Base-by-base conservation (phyloP, 2,113 vertebrate genomes). In the Scortum barcoo region DNA sequence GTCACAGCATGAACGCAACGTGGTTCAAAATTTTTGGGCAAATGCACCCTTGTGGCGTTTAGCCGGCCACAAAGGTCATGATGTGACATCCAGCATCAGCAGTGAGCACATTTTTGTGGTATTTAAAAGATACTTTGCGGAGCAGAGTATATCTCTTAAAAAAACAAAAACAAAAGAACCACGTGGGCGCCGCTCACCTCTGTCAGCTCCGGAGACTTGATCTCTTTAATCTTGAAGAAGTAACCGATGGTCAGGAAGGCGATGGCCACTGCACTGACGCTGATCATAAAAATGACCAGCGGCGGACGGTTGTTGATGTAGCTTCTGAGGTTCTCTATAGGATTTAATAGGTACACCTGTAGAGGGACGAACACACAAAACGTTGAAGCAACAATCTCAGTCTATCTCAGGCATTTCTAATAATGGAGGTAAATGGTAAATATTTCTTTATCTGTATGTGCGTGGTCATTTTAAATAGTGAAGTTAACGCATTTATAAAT, bases 161-260 rank as follows among this genome's bases (percentile, higher is more conserved):
- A n/a, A n/a, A n/a, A n/a, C n/a, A n/a, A n/a, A n/a, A n/a, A n/a
- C n/a, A 44, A 24, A 61, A 42, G 38, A 42, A 20, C 19, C 8
- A 24, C 6, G 28, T 4, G 0, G 8, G 0, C n/a, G 56, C 74
- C 54, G 42, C 66, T 70, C 93, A 99, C 98, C 97, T 99, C 98
- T 1, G 97, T 95, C 95, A 99, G 95, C 91, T 97, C 98, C 4
- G 98, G 98, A 62, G 98, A 98, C 88, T 98, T 99, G 87, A 99
- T 99, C 94, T 99, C 98, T 92, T 99, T 99, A 89, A 99, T 99
- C 87, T 99, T 99, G 92, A 99, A 99, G 96, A 99, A 99, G 78
- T 99, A 99, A 6, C 98, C 98, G 63, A 99, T 95, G 17, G 98
- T 99, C 51, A 99, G 96, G 89, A 99, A 99, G 81, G 98, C 97